Percentiles rank a stretch among this genome's conserved stretches.
These are phyloP conservation scores for Gibbula magus DNA, from an alignment of 2,888 invertebrate genomes.

Conservation along the genomic window DNA sequence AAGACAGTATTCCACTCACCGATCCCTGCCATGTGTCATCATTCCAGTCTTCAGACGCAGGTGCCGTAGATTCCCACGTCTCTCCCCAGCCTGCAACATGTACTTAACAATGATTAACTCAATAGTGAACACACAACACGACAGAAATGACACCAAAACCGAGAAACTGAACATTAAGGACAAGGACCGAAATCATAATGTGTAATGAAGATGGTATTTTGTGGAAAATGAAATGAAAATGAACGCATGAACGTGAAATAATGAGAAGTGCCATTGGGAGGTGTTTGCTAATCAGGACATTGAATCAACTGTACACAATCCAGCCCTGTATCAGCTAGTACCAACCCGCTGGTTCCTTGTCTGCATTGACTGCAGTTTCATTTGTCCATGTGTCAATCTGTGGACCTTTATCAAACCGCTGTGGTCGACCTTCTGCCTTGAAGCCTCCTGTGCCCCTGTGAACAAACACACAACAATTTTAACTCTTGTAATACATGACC, in stretches of 20 bases:
- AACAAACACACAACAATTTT: conserved; percentile 35
- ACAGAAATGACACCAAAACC: too few species aligned
- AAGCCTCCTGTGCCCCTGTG: conserved; percentile 36
- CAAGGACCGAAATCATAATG: too few species aligned
- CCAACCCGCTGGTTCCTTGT: conserved; percentile 63
- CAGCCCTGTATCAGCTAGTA: neutral
- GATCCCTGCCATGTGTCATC: conserved; percentile 82
- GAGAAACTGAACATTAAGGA: too few species aligned
- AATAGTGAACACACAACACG: neutral
- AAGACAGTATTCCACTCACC: conserved; percentile 10
- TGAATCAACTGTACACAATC: too few species aligned
- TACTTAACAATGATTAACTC: neutral
- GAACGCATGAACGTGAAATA: too few species aligned
- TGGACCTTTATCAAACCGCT: conserved; percentile 63
- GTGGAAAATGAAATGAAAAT: too few species aligned
- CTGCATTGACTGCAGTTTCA: conserved; percentile 75
- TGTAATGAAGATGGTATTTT: too few species aligned
- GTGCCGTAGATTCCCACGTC: conserved; percentile 22
- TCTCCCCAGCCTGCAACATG: conserved; percentile 32
- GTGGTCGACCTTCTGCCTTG: conserved; percentile 34
- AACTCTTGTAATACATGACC: conserved; percentile 32
- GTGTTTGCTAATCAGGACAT: too few species aligned
- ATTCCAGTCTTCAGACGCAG: conserved; percentile 64
- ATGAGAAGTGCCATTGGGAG: too few species aligned
- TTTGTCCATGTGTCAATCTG: conserved; percentile 79